A percentile compares a stretch with the other conserved stretches of the same genome.
These are phyloP conservation scores for Noctuana brunneofusca DNA, from an alignment of 2,888 invertebrate species.

Conservation along the genomic window DNA sequence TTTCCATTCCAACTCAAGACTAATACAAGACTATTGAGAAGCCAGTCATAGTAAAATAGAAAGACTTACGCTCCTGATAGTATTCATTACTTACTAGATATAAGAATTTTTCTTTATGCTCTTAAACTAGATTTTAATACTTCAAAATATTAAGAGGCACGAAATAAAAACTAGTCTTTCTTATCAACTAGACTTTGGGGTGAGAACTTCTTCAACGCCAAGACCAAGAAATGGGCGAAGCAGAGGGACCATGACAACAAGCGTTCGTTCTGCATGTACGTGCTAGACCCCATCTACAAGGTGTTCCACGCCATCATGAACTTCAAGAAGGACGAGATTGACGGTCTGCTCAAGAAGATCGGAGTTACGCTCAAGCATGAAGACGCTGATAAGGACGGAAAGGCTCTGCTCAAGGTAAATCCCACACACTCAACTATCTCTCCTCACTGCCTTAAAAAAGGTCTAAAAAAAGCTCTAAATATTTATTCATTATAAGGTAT, in stretches of 20 bases:
- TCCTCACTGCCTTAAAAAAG: background rate
- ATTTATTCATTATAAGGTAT: no score
- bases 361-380: slow-evolving; percentile 96
- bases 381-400: slow-evolving; percentile 98
- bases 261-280: slow-evolving; percentile 99
- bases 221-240: slow-evolving; percentile 99
- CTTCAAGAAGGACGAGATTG: slow-evolving; percentile 97
- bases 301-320: slow-evolving; percentile 92
- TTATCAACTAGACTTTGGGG: slow-evolving; percentile 90
- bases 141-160: no score
- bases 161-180: no score
- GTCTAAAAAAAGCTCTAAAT: no score
- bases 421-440: background rate
- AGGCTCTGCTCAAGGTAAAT: slow-evolving; percentile 93
- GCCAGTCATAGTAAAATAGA: no score
- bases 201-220: slow-evolving; percentile 98
- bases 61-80: no score
- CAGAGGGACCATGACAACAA: slow-evolving; percentile 95
- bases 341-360: slow-evolving; percentile 93
- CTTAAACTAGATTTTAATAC: no score
- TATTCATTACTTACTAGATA: no score
- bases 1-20: no score
- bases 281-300: slow-evolving; percentile 99
- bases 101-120: no score
- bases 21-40: no score